A percentile compares a stretch with the other conserved stretches of the same genome.
Conservation (phyloP, 2,888 invertebrate species). For the Heliconius ismenius region DNA sequence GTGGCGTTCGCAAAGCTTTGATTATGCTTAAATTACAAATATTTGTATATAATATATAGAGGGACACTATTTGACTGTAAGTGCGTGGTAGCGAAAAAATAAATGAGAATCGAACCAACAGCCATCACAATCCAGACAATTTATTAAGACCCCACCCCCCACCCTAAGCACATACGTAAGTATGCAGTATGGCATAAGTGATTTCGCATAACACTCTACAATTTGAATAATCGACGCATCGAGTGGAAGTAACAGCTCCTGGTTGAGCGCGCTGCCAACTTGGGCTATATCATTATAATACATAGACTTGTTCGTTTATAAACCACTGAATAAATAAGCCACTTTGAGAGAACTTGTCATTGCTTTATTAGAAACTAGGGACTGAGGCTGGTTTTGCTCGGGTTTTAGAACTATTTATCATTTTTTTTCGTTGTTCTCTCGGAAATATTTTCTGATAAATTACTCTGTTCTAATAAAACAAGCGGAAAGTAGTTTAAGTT, state of each 20-base stretch:
- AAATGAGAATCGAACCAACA: not conserved
- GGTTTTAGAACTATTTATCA: not conserved
- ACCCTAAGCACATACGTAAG: constrained; percentile 10
- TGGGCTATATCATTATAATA: constrained; percentile 28
- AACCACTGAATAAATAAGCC: constrained; percentile 27
- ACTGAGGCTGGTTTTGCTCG: not conserved
- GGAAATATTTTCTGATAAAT: not conserved
- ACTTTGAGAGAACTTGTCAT: constrained; percentile 21
- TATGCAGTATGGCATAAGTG: constrained; percentile 27
- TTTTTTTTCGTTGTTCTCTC: not conserved
- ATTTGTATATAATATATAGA: not conserved
- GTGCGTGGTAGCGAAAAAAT: not conserved
- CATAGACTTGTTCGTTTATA: constrained; percentile 19
- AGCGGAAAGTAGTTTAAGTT: no score
- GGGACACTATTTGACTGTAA: not conserved
- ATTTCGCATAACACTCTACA: constrained; percentile 35
- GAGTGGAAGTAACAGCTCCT: constrained; percentile 27
- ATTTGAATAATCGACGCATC: constrained; percentile 42
- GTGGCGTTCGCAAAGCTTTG: not conserved
- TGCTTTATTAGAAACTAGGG: not conserved
- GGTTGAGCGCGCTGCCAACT: constrained; percentile 19
- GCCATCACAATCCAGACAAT: not conserved
- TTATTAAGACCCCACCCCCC: not conserved
- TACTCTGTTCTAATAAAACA: no score
- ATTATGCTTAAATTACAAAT: not conserved